A percentile compares a stretch with the other conserved stretches of the same genome.
Conservation (phyloP, 1,140 invertebrate genomes). For the Solen grandis region DNA sequence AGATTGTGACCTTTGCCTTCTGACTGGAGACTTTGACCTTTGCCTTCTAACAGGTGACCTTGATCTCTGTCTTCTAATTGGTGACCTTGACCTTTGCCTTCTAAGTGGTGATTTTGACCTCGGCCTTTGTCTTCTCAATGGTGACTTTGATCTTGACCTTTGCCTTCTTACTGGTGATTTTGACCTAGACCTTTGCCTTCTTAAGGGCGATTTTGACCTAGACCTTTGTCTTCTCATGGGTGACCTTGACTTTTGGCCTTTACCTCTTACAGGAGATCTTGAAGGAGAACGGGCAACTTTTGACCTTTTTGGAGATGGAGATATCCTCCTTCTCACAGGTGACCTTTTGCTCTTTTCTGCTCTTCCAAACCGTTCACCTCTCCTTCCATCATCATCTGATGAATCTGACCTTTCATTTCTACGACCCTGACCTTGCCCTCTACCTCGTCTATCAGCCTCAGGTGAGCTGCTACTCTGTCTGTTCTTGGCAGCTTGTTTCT, state of each 20-base stretch:
- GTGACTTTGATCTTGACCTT: conserved; percentile 49
- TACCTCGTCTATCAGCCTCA: neutral
- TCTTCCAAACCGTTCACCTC: neutral
- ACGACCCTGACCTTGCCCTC: neutral
- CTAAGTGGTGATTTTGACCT: conserved; percentile 10
- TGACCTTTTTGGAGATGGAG: neutral
- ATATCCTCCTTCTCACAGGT: neutral
- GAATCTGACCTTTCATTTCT: neutral
- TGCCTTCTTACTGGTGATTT: neutral
- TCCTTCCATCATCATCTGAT: neutral
- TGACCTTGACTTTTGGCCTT: neutral
- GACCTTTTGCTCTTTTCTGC: neutral
- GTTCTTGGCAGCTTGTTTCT: too few relatives aligned
- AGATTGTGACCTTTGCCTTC: neutral
- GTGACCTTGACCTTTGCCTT: conserved; percentile 35
- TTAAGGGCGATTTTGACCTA: conserved; percentile 11
- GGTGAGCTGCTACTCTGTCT: too few relatives aligned
- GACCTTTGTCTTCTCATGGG: neutral
- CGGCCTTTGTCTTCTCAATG: neutral
- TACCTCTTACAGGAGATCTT: neutral
- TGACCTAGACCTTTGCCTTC: neutral
- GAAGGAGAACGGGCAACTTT: neutral
- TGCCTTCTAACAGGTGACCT: conserved; percentile 37
- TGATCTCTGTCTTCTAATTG: conserved; percentile 34
- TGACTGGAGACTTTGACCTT: conserved; percentile 21